phyloP scores from a whole-genome alignment of 37 sponge, comb jelly and placozoan genomes.

The Beroe ovata region DNA sequence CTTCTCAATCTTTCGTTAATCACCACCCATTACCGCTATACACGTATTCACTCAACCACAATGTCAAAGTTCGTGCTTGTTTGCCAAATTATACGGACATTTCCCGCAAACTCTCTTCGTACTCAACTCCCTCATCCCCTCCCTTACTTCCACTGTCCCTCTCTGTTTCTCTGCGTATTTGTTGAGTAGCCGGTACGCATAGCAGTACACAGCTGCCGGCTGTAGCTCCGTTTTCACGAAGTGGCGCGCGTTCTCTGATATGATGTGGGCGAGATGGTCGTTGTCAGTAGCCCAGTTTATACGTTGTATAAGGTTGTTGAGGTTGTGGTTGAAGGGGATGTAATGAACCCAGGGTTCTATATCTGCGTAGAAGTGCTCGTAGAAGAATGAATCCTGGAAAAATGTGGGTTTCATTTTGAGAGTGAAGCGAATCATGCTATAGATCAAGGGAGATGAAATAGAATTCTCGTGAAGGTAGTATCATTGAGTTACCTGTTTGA shows the following conservation, averaged over 20 bases:
- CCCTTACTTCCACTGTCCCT: constrained; percentile 8
- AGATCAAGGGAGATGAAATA: not conserved
- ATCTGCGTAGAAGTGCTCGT: constrained; percentile 93
- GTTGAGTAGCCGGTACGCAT: constrained; percentile 73
- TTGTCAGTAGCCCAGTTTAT: constrained; percentile 84
- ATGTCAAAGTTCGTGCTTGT: constrained; percentile 24
- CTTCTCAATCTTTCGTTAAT: too few species aligned
- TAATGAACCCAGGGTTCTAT: constrained; percentile 94
- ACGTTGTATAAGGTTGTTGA: constrained; percentile 82
- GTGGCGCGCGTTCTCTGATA: constrained; percentile 75
- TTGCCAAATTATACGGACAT: constrained; percentile 4
- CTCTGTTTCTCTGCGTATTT: constrained; percentile 25
- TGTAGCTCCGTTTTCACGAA: constrained; percentile 78
- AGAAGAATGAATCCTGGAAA: constrained; percentile 84
- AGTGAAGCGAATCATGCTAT: too few species aligned
- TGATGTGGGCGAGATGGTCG: constrained; percentile 79
- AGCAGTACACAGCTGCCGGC: constrained; percentile 88
- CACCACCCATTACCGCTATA: too few species aligned
- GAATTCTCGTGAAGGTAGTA: not conserved
- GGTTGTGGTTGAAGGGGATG: constrained; percentile 81
- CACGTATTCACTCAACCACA: too few species aligned
- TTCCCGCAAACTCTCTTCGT: not conserved
- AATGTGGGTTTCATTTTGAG: too few species aligned
- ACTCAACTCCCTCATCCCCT: constrained; percentile 59
- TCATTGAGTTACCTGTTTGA: constrained; percentile 77